Base-by-base conservation (phyloP, 2,888 invertebrate species). In the Drosophila kambysellisi region DNA sequence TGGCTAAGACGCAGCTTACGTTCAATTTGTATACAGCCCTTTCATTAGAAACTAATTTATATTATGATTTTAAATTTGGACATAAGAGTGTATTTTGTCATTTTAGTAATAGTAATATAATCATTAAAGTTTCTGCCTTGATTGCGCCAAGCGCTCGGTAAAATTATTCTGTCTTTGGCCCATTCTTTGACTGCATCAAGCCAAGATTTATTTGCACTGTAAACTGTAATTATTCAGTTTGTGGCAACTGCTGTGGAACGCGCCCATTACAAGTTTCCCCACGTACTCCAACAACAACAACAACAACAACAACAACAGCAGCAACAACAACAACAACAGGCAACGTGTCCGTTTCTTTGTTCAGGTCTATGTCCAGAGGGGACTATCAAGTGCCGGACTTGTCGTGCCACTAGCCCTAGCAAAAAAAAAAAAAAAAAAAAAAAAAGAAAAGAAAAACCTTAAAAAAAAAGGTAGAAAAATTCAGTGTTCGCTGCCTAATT, bases 141-240 rank as follows among this genome's bases (percentile, higher is more conserved):
- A 35, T 33, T 37, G 37, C 11, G 37, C 11, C 35, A 17, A 9
- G 35, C 11, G 25, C 41, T 46, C 33, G 37, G 33, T 39, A 53
- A 50, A 11, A 17, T 12, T 46, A 54, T 46, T 20, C 61, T 61
- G 66, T 64, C 66, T 58, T 43, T 66, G 37, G 54, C 48, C 58
- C 60, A 53, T 43, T 53, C 59, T 25, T 43, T 25, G 61, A 57
- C 51, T 51, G 73, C 62, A 59, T 51, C 56, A 57, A 43, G 60
- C 66, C 65, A 81, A 83, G 88, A 89, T 88, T 85, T 90, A 89
- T 89, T 87, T 83, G 76, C 79, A 76, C 81, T 81, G 89, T 83
- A 89, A 90, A 76, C 81, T 81, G 89, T 83, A 89, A 90, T 90
- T 89, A 89, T 87, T 89, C 87, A 88, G 83, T 83, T 83, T 88